These are phyloP conservation scores for Austrofundulus limnaeus DNA, from an alignment of 2,113 vertebrate species.

Conservation along the genomic window DNA sequence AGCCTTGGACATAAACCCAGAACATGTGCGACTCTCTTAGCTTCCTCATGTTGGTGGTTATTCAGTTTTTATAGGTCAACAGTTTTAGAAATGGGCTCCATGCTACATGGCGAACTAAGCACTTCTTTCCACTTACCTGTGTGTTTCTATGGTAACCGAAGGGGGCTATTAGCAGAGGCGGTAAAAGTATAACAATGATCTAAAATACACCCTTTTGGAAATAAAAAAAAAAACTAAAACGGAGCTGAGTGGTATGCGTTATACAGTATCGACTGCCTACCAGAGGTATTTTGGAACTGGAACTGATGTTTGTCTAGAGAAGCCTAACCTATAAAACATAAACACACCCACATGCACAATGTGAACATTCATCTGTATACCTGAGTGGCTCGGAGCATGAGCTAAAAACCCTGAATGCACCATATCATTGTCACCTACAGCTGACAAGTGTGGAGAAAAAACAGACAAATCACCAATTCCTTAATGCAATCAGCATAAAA, in stretches of 20 bases:
- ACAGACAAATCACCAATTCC: conserved; percentile 35
- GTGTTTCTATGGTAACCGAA: conserved; percentile 71
- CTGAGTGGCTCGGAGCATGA: neutral
- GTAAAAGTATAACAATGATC: conserved; percentile 56
- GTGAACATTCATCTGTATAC: conserved; percentile 4
- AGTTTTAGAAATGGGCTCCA: conserved; percentile 65
- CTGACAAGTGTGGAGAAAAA: conserved; percentile 15
- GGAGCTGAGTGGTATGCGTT: conserved; percentile 21
- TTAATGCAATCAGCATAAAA: conserved; percentile 41
- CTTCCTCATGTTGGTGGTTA: conserved; percentile 59
- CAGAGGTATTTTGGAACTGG: conserved; percentile 45
- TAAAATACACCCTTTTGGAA: conserved; percentile 46
- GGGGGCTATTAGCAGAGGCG: conserved; percentile 56
- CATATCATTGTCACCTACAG: conserved; percentile 9
- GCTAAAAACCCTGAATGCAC: conserved; percentile 1
- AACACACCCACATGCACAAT: conserved; percentile 8
- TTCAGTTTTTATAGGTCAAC: conserved; percentile 71
- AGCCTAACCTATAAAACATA: neutral
- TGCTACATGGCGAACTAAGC: conserved; percentile 56
- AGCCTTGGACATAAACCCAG: conserved; percentile 3
- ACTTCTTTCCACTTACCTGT: conserved; percentile 70
- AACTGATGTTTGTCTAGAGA: neutral
- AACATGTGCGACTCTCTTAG: conserved; percentile 30
- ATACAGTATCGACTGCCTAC: conserved; percentile 9
- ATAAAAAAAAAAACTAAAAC: conserved; percentile 25